Base-by-base conservation (phyloP, 2,797 vertebrate genomes). In the Propithecus perrieri region DNA sequence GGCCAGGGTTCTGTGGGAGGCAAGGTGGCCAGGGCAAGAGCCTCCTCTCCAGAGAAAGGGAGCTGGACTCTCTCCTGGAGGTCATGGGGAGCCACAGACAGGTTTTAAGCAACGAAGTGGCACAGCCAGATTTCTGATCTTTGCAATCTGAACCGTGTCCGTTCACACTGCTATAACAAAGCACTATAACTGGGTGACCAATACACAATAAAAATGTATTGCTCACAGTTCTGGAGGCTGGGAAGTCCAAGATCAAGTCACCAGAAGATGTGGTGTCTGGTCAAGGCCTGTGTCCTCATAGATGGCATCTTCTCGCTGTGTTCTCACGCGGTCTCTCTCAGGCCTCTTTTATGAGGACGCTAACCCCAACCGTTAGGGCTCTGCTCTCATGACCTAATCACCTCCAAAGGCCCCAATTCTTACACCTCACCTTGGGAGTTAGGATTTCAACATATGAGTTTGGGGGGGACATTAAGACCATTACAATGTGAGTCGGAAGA, bases 261-360 rank as follows among this genome's bases (percentile, higher is more conserved):
- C 67, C 46, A 67, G 22, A 28, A 65, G 33, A 38, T 30, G 14
- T 30, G 13, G 43, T 33, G 3, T 71, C 48, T 41, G 24, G n/a
- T 43, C 17, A 55, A 35, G 26, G 13, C 28, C 26, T 8, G 0
- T 55, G 24, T 55, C 26, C 50, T 90, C 30, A 1, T 1, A 28
- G 4, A 43, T 13, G 20, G 35, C 9, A 1, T 15, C 75, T 28
- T 55, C 46, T n/a, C 0, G 0, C 55, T 30, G 7, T 74, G 28
- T 65, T 67, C 22, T 53, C 55, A 7, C 20, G 11, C 35, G 28
- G 28, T 33, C 11, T 22, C 65, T 86, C 84, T 86, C 18, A 7
- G 50, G 79, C 38, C 67, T 86, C 35, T 80, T 46, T 50, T 43
- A 63, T 72, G 63, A 72, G 30, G 72, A 15, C 14, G 17, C 35